These are phyloP conservation scores for Gnathonemus echidnorhynchus DNA, from an alignment of 2,113 vertebrate species.

Conservation along the genomic window DNA sequence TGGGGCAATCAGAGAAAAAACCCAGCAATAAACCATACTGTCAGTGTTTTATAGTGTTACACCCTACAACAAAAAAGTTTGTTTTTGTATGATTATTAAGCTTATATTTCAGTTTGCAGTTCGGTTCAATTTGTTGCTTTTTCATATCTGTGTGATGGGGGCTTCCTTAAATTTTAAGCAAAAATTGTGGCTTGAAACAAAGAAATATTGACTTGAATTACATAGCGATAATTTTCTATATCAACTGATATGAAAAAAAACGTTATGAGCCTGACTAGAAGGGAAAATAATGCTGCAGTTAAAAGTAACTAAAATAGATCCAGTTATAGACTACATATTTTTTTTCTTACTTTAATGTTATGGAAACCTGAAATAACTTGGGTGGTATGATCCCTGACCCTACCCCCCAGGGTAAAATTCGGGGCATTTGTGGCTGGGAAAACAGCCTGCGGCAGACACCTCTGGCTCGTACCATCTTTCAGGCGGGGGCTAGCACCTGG, in stretches of 20 bases:
- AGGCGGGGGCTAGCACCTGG: slow-evolving; percentile 54
- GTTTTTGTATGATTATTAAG: too few species aligned
- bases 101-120: not conserved
- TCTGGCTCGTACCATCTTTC: slow-evolving; percentile 55
- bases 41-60: not conserved
- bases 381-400: not conserved
- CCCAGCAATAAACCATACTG: not conserved
- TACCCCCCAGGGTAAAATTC: slow-evolving; percentile 48
- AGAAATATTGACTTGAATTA: not conserved
- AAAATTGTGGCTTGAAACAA: not conserved
- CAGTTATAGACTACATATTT: not conserved
- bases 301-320: not conserved
- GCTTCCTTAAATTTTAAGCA: not conserved
- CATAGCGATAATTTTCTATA: not conserved
- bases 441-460: slow-evolving; percentile 60
- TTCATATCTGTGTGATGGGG: not conserved
- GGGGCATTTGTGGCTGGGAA: slow-evolving; percentile 54
- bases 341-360: not conserved
- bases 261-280: not conserved
- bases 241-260: not conserved
- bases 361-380: not conserved
- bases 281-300: not conserved
- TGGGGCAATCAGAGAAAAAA: too few species aligned
- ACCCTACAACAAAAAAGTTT: not conserved
- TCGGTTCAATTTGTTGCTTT: not conserved